Base-by-base conservation (phyloP, 2,113 vertebrate species). In the Alaudala cheleensis region DNA sequence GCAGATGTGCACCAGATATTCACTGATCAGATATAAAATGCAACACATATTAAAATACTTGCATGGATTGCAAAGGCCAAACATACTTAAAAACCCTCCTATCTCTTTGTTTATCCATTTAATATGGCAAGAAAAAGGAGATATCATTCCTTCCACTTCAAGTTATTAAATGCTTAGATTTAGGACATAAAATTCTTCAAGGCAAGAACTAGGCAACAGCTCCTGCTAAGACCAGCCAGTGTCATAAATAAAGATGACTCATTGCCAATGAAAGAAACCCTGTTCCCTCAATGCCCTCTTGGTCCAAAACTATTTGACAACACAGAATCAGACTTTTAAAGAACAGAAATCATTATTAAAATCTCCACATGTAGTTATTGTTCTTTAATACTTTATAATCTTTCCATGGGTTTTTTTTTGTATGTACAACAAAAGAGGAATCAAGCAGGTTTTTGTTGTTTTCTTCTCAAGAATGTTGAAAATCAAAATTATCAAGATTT, bases 41-140 rank as follows among this genome's bases (percentile, higher is more conserved):
- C 72, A 77, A 64, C 42, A 33, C 37, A 16, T 45, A 34, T 66
- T 74, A 83, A 93, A 91, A 93, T 53, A 84, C 47, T 91, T 77
- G 50, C 40, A 81, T 67, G 85, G 71, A 90, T 69, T 92, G 57
- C 64, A 86, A 95, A 96, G 95, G 80, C 71, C 76, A 95, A 93
- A 90, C 23, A 60, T 67, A 78, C 33, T 82, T 62, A 0, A 81
- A 89, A 88, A 37, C 6, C 26, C n/a, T 95, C 33, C 26, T 49
- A 25, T 37, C 20, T 64, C 64, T 74, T 62, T 14, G 0, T 54
- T 70, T 65, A 37, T 54, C 56, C 45, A 10, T 80, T 81, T 62
- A 47, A 58, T 31, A 37, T 4, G 42, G 18, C 33, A 34, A 58
- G 60, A 57, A 84, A 93, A 81, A 94, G 40, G 45, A 86, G 44